These are phyloP conservation scores for Sciurus carolinensis DNA, from an alignment of 2,797 vertebrate species.

Conservation along the genomic window DNA sequence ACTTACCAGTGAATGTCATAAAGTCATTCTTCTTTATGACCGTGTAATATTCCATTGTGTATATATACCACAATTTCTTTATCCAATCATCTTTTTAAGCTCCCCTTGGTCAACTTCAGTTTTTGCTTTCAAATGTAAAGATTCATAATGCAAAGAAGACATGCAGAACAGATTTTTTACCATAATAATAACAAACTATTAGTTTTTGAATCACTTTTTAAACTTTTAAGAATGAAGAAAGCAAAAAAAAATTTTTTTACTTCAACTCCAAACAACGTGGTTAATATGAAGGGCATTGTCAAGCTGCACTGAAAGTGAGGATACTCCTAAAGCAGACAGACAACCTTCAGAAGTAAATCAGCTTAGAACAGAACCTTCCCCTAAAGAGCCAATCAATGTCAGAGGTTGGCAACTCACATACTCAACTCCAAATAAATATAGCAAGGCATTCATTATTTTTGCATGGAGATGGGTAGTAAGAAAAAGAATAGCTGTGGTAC, in stretches of 20 bases:
- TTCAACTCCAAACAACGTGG: background rate
- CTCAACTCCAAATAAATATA: no score
- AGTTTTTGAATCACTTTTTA: background rate
- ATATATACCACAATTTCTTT: no score
- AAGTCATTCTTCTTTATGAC: no score
- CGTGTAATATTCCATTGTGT: no score
- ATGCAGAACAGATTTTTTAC: background rate
- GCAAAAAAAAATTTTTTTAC: background rate
- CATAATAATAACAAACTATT: background rate
- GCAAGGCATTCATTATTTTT: background rate
- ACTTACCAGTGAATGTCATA: no score
- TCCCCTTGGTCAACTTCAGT: background rate
- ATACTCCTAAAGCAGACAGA: background rate
- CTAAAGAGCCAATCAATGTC: background rate
- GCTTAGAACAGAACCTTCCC: background rate
- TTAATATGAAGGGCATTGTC: background rate
- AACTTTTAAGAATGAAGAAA: conserved; percentile 39
- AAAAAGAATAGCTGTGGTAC: background rate
- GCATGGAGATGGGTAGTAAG: background rate
- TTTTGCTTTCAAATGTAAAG: conserved; percentile 54
- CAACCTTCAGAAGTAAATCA: background rate
- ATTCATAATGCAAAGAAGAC: background rate
- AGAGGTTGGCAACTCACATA: background rate
- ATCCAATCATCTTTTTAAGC: background rate
- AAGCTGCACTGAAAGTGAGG: background rate